Conservation (phyloP, 2,888 invertebrate species). For the Salticus scenicus region DNA sequence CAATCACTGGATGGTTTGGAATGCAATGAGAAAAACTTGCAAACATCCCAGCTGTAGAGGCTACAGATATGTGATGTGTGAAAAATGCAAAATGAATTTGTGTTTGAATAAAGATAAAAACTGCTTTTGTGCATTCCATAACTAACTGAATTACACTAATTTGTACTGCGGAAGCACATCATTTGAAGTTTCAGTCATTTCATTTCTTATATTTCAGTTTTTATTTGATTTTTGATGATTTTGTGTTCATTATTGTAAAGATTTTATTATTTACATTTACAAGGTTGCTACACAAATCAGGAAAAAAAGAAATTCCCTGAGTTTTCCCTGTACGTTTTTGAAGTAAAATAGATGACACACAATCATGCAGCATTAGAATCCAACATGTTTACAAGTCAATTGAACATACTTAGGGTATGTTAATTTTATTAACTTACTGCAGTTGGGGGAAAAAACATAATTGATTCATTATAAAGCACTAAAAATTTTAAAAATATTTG, state of each 20-base stretch:
- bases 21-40: not conserved
- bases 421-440: no score
- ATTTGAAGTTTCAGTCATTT: not conserved
- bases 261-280: not conserved
- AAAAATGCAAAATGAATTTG: slow-evolving; percentile 15
- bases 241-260: not conserved
- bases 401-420: no score
- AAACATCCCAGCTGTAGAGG: slow-evolving; percentile 1
- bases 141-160: not conserved
- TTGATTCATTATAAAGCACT: no score
- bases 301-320: not conserved
- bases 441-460: no score
- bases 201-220: no score
- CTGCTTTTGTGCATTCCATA: slow-evolving; percentile 10
- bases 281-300: no score
- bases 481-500: no score
- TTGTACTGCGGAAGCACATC: not conserved
- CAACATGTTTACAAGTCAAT: no score
- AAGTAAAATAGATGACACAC: no score
- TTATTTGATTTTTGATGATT: no score
- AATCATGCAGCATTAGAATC: no score
- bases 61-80: not conserved
- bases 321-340: not conserved
- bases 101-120: slow-evolving; percentile 16
- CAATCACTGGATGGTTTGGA: not conserved